These are phyloP conservation scores for Linnaemya tessellans DNA, from an alignment of 2,888 invertebrate species.

Conservation along the genomic window DNA sequence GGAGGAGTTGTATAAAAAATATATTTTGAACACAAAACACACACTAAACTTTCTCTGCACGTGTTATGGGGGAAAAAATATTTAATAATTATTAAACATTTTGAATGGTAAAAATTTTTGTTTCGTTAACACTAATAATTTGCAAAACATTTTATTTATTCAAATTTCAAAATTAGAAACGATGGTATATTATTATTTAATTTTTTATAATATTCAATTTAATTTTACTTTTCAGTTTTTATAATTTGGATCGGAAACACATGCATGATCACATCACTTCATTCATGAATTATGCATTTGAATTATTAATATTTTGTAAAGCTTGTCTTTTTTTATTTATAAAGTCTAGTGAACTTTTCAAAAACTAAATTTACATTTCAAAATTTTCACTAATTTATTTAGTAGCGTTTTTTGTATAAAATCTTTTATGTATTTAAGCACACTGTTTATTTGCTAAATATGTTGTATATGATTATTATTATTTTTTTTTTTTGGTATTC, in stretches of 20 bases:
- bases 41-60: conserved; percentile 22
- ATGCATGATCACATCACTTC: no score
- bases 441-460: no score
- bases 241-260: no score
- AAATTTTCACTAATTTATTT: neutral
- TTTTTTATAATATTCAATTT: no score
- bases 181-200: no score
- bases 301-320: neutral
- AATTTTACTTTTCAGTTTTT: no score
- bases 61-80: neutral
- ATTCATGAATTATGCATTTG: neutral
- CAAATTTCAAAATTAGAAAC: no score
- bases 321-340: neutral
- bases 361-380: neutral
- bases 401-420: no score
- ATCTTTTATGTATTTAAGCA: no score
- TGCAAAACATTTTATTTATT: neutral
- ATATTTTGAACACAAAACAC: neutral
- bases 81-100: neutral
- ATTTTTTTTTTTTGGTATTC: neutral
- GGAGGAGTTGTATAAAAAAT: neutral
- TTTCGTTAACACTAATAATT: neutral
- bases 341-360: neutral
- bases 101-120: neutral
- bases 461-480: no score